phyloP scores from a whole-genome alignment of 2,113 vertebrate species.

The Eulemur rufifrons region DNA sequence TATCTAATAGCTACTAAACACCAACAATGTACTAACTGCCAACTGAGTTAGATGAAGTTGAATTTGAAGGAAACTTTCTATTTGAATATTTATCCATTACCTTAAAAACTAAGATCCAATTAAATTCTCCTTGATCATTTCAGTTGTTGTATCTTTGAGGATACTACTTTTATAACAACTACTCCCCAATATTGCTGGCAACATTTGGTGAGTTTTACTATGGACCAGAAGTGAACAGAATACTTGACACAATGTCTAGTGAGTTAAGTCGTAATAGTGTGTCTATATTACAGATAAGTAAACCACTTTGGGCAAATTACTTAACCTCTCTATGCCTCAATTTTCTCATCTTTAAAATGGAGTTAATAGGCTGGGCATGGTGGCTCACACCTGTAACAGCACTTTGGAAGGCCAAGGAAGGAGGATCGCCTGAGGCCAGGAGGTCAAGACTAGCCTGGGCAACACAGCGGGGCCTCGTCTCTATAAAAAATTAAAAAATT shows the following conservation, averaged over 20 bases:
- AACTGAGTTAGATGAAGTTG: neutral
- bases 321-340: neutral
- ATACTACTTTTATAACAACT: neutral
- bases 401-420: too few species aligned
- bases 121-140: conserved; percentile 1
- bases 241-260: neutral
- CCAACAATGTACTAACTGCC: neutral
- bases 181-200: neutral
- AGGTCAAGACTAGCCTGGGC: too few species aligned
- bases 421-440: too few species aligned
- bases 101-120: conserved; percentile 8
- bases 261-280: neutral
- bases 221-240: neutral
- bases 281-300: neutral
- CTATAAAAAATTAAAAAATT: too few species aligned
- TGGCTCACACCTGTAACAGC: too few species aligned
- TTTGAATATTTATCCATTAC: neutral
- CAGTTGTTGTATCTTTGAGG: neutral
- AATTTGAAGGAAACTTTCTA: conserved; percentile 28
- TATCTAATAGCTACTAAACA: neutral
- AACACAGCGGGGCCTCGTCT: too few species aligned
- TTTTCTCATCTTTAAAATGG: conserved; percentile 49
- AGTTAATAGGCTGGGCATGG: neutral
- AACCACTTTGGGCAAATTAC: neutral
- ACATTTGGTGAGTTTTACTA: neutral